A percentile compares a stretch with the other conserved stretches of the same genome.
Evolutionary conservation across 2,888 invertebrate genomes (phyloP).

Genomic region (Ectropis crepuscularia): DNA sequence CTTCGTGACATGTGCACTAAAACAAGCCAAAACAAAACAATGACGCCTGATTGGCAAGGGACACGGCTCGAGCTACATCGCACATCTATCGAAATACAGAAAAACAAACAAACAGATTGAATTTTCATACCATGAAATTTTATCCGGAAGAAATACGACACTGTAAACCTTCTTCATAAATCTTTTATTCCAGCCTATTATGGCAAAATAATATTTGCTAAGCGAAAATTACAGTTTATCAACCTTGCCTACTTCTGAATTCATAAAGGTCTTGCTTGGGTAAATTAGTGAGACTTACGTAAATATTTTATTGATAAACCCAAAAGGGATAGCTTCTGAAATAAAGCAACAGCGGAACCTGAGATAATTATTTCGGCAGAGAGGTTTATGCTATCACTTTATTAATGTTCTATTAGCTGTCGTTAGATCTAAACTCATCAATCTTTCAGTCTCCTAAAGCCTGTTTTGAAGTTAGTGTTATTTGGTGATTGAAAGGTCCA

Average conservation of each 20-base stretch:
- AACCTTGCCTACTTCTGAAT: constrained; percentile 28
- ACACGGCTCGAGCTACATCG: constrained; percentile 29
- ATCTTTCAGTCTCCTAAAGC: neutral
- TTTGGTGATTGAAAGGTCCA: constrained; percentile 4
- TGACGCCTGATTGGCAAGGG: constrained; percentile 53
- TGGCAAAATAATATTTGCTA: constrained; percentile 16
- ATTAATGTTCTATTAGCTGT: neutral
- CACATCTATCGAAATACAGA: constrained; percentile 20
- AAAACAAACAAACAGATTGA: constrained; percentile 19
- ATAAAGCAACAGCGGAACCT: constrained; percentile 7
- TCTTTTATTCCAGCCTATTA: neutral
- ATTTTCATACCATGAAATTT: constrained; percentile 2
- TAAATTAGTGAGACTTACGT: constrained; percentile 30
- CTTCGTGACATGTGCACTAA: constrained; percentile 58
- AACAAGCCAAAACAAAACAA: constrained; percentile 66
- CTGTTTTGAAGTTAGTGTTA: neutral
- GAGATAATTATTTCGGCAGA: constrained; percentile 9
- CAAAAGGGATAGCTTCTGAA: constrained; percentile 7
- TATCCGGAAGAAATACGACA: neutral
- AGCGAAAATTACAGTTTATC: constrained; percentile 17
- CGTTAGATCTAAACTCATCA: neutral
- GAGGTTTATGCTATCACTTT: neutral
- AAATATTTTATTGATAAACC: constrained; percentile 24
- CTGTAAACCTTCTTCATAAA: neutral
- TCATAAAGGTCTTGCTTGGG: constrained; percentile 32